phyloP scores from a whole-genome alignment of 2,797 vertebrate species.

The Lepus townsendii region DNA sequence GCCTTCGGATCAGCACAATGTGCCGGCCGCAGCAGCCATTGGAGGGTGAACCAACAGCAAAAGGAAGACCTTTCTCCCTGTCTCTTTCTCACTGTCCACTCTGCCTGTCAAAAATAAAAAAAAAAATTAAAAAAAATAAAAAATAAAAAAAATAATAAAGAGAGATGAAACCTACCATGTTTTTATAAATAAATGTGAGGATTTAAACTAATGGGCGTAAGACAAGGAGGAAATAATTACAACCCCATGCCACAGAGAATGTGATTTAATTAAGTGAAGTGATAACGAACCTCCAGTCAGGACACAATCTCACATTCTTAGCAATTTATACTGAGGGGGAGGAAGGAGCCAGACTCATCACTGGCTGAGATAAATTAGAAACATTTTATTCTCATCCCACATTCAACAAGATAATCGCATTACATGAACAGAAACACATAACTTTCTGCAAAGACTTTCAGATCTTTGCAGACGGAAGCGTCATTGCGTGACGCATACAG shows the following conservation, averaged over 20 bases:
- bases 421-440: slow-evolving; percentile 73
- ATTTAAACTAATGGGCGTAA: slow-evolving; percentile 70
- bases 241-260: slow-evolving; percentile 69
- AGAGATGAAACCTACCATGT: slow-evolving; percentile 21
- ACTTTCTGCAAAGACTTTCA: slow-evolving; percentile 41
- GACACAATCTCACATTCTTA: slow-evolving; percentile 61
- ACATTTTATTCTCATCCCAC: slow-evolving; percentile 69
- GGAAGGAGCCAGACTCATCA: slow-evolving; percentile 54
- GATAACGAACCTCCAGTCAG: slow-evolving; percentile 74
- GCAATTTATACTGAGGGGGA: slow-evolving; percentile 66
- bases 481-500: background rate
- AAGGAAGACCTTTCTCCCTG: too few relatives aligned
- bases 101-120: too few relatives aligned
- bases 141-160: too few relatives aligned
- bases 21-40: too few relatives aligned
- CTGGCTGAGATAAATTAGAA: slow-evolving; percentile 77
- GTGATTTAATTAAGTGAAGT: slow-evolving; percentile 84
- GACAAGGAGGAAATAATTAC: slow-evolving; percentile 76
- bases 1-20: too few relatives aligned
- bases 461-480: slow-evolving; percentile 48
- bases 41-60: too few relatives aligned
- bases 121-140: too few relatives aligned
- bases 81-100: too few relatives aligned
- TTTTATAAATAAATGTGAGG: slow-evolving; percentile 71
- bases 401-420: slow-evolving; percentile 72